phyloP scores from a whole-genome alignment of 1,140 invertebrate genomes.

The Lepidostoma basale region DNA sequence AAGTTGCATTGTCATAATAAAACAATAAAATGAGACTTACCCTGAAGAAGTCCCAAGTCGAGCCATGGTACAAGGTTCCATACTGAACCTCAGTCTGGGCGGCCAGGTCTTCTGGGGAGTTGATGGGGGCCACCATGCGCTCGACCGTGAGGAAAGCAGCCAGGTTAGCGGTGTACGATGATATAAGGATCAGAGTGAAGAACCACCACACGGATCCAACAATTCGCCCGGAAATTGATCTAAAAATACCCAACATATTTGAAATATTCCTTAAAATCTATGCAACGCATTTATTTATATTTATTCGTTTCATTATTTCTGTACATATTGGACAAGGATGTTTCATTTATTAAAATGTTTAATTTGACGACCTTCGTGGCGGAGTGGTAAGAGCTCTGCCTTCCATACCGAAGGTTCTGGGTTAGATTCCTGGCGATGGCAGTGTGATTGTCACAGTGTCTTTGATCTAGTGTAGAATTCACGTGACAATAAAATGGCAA shows the following conservation, averaged over 20 bases:
- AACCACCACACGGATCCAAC: conserved; percentile 99
- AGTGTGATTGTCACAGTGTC: no score
- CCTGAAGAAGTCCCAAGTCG: conserved; percentile 92
- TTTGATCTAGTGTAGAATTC: no score
- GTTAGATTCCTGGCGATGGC: no score
- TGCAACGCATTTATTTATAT: no score
- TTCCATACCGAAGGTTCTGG: no score
- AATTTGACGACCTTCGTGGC: no score
- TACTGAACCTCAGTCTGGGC: conserved; percentile 96
- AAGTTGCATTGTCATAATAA: no score
- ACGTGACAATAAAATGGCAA: no score
- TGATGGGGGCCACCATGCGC: conserved; percentile 92
- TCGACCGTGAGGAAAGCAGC: conserved; percentile 96
- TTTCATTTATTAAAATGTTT: no score
- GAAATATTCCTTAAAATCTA: background rate
- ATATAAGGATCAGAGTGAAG: conserved; percentile 97
- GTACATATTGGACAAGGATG: no score
- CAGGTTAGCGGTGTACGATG: conserved; percentile 97
- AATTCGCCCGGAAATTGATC: conserved; percentile 91
- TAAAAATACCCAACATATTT: conserved; percentile 49
- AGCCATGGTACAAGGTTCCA: conserved; percentile 83
- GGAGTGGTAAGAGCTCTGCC: no score
- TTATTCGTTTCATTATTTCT: no score
- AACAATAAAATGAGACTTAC: conserved; percentile 68
- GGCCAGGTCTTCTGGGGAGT: conserved; percentile 90